Evolutionary conservation across 1,140 invertebrate genomes (phyloP), one percentile per base, ranked within the genome.

Genomic region (Cryptotermes secundus): DNA sequence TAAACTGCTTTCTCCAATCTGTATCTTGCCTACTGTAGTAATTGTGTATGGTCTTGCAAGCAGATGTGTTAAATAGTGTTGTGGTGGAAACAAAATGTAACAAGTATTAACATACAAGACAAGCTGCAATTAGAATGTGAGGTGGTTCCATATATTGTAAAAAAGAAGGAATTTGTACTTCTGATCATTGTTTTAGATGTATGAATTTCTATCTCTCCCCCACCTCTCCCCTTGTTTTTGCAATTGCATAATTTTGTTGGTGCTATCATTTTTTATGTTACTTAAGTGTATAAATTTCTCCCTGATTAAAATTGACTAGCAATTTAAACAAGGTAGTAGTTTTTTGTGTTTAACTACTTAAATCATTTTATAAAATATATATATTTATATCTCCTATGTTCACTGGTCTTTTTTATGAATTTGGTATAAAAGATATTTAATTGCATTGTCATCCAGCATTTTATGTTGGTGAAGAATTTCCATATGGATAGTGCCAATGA

Each of bases 171-270:
- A 82, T 49, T 82, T n/a, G n/a, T 82, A 82, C 26, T 82, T 82
- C 53, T 82, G 1, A 82, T 31, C 34, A 4, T 19, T 82, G 31
- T 34, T 45, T 34, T 49, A 31, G 81, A 82, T 24, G 16, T 59
- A 82, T 82, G n/a, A 82, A n/a, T 82, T 82, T 82, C 81, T 82
- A 24, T 19, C 14, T 34, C 10, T 31, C 22, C 22, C n/a, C n/a
- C n/a, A n/a, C n/a, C n/a, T 81, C n/a, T 81, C 4, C 16, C 16
- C 16, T 82, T 45, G n/a, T 65, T 83, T 83, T 80, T 83, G 83
- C 83, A 83, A 83, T 19, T 79, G 83, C 65, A 83, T 79, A 83
- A 83, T 79, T 65, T 7, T 83, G 59, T 72, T 83, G 83, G 83
- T 83, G 83, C 83, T 83, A 83, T 79, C 42, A 34, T 79, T 82